phyloP scores from a whole-genome alignment of 2,797 vertebrate genomes.

The Phyllotis vaccarum region DNA sequence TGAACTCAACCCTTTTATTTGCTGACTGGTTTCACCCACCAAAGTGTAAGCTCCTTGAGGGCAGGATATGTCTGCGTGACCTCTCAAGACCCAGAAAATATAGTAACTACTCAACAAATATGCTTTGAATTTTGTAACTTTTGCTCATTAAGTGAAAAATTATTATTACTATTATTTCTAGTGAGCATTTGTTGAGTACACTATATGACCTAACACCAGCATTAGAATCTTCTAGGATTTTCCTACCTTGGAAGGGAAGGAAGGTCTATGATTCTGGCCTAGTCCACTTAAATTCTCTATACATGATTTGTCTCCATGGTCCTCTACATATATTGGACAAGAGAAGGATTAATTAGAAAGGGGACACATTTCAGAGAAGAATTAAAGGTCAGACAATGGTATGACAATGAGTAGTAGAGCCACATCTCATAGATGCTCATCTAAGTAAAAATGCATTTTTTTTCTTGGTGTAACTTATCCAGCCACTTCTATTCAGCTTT shows the following conservation, averaged over 20 bases:
- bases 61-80: constrained; percentile 20
- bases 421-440: constrained; percentile 46
- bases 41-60: constrained; percentile 63
- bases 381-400: constrained; percentile 4
- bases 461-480: constrained; percentile 58
- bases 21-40: not conserved
- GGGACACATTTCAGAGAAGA: constrained; percentile 35
- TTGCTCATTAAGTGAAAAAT: constrained; percentile 25
- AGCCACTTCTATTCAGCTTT: constrained; percentile 47
- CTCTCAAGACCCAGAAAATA: constrained; percentile 45
- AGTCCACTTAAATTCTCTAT: constrained; percentile 40
- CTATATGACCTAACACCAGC: constrained; percentile 21
- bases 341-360: constrained; percentile 34
- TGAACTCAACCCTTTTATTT: constrained; percentile 37
- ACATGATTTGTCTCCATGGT: constrained; percentile 21
- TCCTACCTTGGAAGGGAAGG: constrained; percentile 14
- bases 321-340: constrained; percentile 38
- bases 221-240: constrained; percentile 29
- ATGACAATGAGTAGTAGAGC: constrained; percentile 40
- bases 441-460: constrained; percentile 60
- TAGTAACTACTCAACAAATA: constrained; percentile 43
- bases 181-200: constrained; percentile 1
- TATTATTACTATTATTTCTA: constrained; percentile 52
- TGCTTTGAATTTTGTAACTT: constrained; percentile 54
- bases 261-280: constrained; percentile 37